Conservation (phyloP, 1,140 invertebrate genomes). For the Panonychus citri region DNA sequence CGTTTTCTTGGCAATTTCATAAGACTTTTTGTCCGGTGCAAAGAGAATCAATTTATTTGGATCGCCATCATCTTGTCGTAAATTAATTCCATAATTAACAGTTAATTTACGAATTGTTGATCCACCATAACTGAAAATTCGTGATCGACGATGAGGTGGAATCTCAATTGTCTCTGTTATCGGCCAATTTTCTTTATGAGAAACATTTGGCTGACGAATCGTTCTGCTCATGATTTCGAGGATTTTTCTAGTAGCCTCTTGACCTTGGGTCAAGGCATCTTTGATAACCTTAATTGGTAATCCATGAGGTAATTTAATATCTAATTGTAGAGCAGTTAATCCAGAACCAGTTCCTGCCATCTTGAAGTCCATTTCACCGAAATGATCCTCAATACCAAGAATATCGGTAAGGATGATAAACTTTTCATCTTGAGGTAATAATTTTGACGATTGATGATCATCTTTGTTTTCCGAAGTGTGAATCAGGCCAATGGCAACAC, state of each 20-base stretch:
- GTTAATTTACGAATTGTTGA: conserved; percentile 62
- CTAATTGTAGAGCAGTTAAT: conserved; percentile 76
- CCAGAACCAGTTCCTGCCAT: conserved; percentile 76
- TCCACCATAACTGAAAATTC: conserved; percentile 60
- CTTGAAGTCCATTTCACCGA: conserved; percentile 99
- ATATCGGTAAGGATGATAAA: conserved; percentile 73
- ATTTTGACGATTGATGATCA: no score
- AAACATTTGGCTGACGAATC: conserved; percentile 37
- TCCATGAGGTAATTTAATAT: conserved; percentile 66
- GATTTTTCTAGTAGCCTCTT: conserved; percentile 47
- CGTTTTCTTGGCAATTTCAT: conserved; percentile 66
- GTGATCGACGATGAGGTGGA: conserved; percentile 50
- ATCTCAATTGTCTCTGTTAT: conserved; percentile 55
- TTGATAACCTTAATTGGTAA: conserved; percentile 65
- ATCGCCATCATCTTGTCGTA: conserved; percentile 34
- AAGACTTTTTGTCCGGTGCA: conserved; percentile 60
- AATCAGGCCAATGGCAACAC: conserved; percentile 78
- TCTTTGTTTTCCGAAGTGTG: conserved; percentile 24
- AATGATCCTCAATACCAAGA: conserved; percentile 91
- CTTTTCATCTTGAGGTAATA: conserved; percentile 34
- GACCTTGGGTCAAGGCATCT: conserved; percentile 50
- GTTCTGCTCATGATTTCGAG: conserved; percentile 55
- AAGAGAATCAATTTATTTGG: conserved; percentile 47
- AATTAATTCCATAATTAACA: conserved; percentile 57
- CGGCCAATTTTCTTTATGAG: conserved; percentile 60